Conservation (phyloP, 1,140 invertebrate genomes). For the Drosophila lacertosa region DNA sequence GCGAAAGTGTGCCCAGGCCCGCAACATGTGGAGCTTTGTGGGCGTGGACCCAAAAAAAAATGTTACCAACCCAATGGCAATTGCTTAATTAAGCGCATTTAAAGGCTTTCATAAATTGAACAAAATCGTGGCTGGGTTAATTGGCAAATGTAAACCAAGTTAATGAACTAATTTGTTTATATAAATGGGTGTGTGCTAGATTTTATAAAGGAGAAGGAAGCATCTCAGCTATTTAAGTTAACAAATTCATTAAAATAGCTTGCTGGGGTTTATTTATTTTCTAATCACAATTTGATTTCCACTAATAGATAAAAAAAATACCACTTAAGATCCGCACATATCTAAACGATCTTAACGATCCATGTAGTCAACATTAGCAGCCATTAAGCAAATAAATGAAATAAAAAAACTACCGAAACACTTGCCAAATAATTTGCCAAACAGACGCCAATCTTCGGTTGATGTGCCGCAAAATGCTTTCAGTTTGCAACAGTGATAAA, state of each 20-base stretch:
- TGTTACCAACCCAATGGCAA: slow-evolving; percentile 64
- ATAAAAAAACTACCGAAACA: slow-evolving; percentile 29
- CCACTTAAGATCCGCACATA: slow-evolving; percentile 12
- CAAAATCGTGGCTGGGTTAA: background rate
- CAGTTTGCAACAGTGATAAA: slow-evolving; percentile 42
- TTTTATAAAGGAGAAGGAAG: background rate
- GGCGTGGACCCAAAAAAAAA: slow-evolving; percentile 54
- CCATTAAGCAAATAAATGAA: slow-evolving; percentile 7
- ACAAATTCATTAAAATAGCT: background rate
- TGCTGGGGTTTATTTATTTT: background rate
- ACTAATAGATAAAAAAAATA: slow-evolving; percentile 6
- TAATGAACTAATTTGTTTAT: too few relatives aligned
- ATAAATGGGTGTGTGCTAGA: too few relatives aligned
- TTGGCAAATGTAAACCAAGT: background rate
- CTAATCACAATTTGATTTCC: slow-evolving; percentile 11
- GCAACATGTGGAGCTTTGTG: slow-evolving; percentile 39
- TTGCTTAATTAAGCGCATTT: slow-evolving; percentile 69
- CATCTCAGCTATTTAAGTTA: background rate
- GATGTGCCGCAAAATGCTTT: slow-evolving; percentile 28
- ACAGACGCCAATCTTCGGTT: slow-evolving; percentile 20
- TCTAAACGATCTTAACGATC: slow-evolving; percentile 40
- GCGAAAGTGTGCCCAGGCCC: slow-evolving; percentile 59
- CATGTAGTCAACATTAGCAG: slow-evolving; percentile 28
- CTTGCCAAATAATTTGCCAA: slow-evolving; percentile 29
- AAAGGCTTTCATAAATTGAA: slow-evolving; percentile 11